Percentiles rank a stretch among this genome's conserved stretches.
These are phyloP conservation scores for Pteruthius melanotis DNA, from an alignment of 2,113 vertebrate species.

Conservation along the genomic window DNA sequence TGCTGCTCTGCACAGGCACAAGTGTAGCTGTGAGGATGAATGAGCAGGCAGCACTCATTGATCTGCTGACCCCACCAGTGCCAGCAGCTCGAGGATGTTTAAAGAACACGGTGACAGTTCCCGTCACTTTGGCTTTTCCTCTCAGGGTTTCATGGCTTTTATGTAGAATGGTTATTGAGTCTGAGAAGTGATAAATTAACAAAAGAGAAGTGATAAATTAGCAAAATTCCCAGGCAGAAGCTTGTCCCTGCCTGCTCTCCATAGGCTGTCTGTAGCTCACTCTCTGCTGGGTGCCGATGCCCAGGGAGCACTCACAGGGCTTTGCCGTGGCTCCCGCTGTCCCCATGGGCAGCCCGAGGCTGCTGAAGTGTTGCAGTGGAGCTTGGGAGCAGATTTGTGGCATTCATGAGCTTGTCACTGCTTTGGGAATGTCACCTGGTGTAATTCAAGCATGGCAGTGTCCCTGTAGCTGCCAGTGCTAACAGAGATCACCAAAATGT, in stretches of 20 bases:
- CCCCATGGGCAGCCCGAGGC: not conserved
- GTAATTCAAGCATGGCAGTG: not conserved
- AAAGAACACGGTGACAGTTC: not conserved
- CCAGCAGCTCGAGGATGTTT: not conserved
- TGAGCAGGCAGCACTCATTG: not conserved
- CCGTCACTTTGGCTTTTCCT: not conserved
- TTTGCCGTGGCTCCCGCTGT: not conserved
- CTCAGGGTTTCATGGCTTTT: not conserved
- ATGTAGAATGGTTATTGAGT: not conserved
- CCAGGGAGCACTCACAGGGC: not conserved
- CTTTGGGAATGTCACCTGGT: not conserved
- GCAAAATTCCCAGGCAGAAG: not conserved
- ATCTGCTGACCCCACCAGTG: not conserved
- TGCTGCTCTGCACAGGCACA: not conserved
- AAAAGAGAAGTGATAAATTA: not conserved
- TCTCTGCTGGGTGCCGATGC: not conserved
- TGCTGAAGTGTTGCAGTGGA: not conserved
- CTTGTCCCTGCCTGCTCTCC: accelerated
- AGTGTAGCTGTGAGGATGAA: not conserved
- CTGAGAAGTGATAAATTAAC: not conserved
- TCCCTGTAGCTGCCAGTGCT: not conserved
- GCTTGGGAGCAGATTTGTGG: not conserved
- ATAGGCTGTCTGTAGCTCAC: not conserved
- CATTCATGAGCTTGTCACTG: not conserved
- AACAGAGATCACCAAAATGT: not conserved